A percentile compares a stretch with the other conserved stretches of the same genome.
These are phyloP conservation scores for Zosterops hypoxanthus DNA, from an alignment of 2,113 vertebrate species.

Conservation along the genomic window DNA sequence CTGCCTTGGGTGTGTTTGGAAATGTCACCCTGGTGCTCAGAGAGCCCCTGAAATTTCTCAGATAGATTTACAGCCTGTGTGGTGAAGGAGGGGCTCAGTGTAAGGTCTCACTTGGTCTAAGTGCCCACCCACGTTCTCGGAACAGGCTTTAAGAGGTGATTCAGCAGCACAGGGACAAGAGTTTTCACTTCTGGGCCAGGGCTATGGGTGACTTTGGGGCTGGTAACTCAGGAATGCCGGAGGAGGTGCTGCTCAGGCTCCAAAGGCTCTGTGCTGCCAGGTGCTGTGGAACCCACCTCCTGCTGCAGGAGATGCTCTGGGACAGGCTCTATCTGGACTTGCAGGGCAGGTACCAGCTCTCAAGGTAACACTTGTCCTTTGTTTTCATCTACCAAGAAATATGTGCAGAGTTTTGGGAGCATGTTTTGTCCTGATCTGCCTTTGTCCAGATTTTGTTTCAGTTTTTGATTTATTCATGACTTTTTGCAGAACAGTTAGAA, in stretches of 20 bases:
- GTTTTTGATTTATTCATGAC: not conserved
- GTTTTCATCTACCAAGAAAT: not conserved
- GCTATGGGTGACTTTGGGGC: not conserved
- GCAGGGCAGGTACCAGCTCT: not conserved
- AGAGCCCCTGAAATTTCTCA: not conserved
- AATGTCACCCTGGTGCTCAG: not conserved
- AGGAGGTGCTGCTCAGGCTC: not conserved
- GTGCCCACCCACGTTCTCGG: not conserved
- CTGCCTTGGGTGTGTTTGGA: not conserved
- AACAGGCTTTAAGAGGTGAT: not conserved
- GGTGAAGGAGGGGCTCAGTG: rapidly evolving
- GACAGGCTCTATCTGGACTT: not conserved
- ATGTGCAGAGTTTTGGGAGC: not conserved
- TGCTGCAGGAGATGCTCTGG: not conserved
- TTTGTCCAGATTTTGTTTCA: not conserved
- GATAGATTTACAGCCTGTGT: not conserved
- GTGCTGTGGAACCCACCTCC: not conserved
- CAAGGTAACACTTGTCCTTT: not conserved
- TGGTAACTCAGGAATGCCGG: rapidly evolving
- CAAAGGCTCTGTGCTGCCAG: not conserved
- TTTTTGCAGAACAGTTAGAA: not conserved
- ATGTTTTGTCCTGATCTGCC: not conserved
- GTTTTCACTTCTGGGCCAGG: not conserved
- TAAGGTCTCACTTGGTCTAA: not conserved
- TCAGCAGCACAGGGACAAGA: not conserved